These are phyloP conservation scores for Oscarella lobularis DNA, from an alignment of 37 sponge, comb jelly and placozoan genomes.

Conservation along the genomic window DNA sequence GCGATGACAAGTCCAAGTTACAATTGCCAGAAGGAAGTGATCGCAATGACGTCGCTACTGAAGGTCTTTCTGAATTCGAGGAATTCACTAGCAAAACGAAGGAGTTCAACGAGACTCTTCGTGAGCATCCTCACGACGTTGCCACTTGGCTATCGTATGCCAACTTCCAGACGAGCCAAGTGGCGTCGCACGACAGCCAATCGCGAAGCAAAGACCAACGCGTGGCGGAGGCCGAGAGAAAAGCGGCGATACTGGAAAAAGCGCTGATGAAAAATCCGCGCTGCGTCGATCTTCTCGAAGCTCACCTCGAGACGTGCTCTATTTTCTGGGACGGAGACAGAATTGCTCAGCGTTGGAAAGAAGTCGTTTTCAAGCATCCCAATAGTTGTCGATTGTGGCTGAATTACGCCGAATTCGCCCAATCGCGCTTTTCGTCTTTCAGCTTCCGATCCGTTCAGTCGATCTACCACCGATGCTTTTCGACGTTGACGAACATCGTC, in stretches of 20 bases:
- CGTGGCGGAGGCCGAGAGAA: constrained; percentile 47
- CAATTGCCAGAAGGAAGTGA: not conserved
- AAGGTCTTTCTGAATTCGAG: not conserved
- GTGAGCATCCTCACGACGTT: not conserved
- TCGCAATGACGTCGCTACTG: not conserved
- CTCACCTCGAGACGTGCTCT: constrained; percentile 38
- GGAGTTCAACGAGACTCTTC: not conserved
- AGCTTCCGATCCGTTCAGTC: constrained; percentile 13
- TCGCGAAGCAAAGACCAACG: not conserved
- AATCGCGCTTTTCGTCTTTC: constrained; percentile 40
- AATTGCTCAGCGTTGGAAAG: constrained; percentile 54
- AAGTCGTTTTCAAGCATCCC: constrained; percentile 55
- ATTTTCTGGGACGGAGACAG: constrained; percentile 47
- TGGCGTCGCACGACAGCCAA: not conserved
- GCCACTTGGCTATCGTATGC: not conserved
- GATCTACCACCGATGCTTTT: constrained; percentile 40
- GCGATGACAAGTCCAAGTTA: not conserved
- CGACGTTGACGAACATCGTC: constrained; percentile 37
- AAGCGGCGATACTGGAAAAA: constrained; percentile 67
- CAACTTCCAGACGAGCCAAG: not conserved
- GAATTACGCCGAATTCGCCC: constrained; percentile 50
- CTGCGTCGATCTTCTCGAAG: constrained; percentile 40
- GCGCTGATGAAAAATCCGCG: constrained; percentile 63
- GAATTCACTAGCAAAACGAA: not conserved
- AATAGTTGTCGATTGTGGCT: constrained; percentile 47